phyloP scores from a whole-genome alignment of 2,888 invertebrate species.

The Nomada fucata region DNA sequence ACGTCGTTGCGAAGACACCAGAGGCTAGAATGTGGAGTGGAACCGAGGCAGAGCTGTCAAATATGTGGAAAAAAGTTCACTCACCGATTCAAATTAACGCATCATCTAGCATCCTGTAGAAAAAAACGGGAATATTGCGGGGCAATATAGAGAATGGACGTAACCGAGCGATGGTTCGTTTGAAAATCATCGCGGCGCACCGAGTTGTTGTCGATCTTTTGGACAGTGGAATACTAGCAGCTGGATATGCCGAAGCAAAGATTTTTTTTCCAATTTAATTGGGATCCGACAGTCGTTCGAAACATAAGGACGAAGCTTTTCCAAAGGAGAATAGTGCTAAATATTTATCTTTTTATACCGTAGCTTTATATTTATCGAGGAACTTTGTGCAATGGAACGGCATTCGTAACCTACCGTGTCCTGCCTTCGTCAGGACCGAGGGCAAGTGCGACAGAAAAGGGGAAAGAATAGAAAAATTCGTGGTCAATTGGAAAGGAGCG shows the following conservation, averaged over 20 bases:
- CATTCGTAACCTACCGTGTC: not conserved
- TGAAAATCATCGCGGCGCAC: not conserved
- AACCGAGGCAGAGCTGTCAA: conserved; percentile 74
- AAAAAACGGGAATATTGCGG: conserved; percentile 43
- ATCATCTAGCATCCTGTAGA: conserved; percentile 67
- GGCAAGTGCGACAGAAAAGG: too few relatives aligned
- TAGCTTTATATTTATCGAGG: conserved; percentile 3
- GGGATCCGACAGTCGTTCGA: not conserved
- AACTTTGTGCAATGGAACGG: conserved; percentile 4
- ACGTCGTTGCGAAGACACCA: conserved; percentile 73
- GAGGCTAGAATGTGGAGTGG: conserved; percentile 75
- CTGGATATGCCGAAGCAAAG: not conserved
- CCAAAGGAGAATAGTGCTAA: not conserved
- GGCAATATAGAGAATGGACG: not conserved
- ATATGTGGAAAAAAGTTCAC: conserved; percentile 75
- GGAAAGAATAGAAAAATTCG: too few relatives aligned
- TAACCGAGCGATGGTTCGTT: too few relatives aligned
- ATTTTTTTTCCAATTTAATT: not conserved
- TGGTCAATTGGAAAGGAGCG: too few relatives aligned
- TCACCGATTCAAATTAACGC: conserved; percentile 71
- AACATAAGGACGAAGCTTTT: not conserved
- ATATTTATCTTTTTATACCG: conserved; percentile 31
- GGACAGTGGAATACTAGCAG: too few relatives aligned
- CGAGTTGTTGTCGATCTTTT: too few relatives aligned
- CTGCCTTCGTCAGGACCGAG: too few relatives aligned